Evolutionary conservation across 2,888 invertebrate species (phyloP).

Genomic region (Tholera decimalis): DNA sequence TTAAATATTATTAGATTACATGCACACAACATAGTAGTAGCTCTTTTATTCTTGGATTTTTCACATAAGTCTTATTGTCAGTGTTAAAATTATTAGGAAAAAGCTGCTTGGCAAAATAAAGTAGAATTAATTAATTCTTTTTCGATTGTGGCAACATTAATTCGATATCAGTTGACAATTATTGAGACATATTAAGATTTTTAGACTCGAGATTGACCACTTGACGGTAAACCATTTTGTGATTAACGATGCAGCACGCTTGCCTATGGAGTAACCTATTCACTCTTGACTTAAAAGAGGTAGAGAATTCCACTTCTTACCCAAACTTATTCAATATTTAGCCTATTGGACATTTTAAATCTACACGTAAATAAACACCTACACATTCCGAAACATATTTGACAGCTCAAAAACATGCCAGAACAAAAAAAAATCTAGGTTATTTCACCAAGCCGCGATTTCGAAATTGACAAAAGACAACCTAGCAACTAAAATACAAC

Average conservation of each 20-base stretch:
- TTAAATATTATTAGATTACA: constrained; percentile 18
- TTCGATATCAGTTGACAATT: neutral
- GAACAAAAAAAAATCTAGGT: neutral
- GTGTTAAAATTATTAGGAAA: constrained; percentile 3
- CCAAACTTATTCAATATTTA: constrained; percentile 3
- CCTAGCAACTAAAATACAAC: constrained; percentile 34
- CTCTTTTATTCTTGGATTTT: constrained; percentile 22
- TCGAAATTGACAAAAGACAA: constrained; percentile 9
- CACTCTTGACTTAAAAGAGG: neutral
- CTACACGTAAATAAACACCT: neutral
- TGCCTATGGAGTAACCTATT: neutral
- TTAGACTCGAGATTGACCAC: neutral
- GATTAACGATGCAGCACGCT: neutral
- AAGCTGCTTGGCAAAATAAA: constrained; percentile 17
- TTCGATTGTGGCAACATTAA: neutral
- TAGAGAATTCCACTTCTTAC: neutral
- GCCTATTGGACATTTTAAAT: constrained; percentile 1
- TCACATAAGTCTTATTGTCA: constrained; percentile 29
- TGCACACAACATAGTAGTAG: constrained; percentile 23
- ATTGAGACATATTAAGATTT: neutral
- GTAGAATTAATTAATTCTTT: neutral
- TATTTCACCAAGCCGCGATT: constrained; percentile 9
- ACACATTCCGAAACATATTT: neutral
- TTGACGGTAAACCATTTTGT: neutral
- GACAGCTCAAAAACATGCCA: constrained; percentile 14